Conservation (phyloP, 2,113 vertebrate species). For the Ibidorhyncha struthersii region DNA sequence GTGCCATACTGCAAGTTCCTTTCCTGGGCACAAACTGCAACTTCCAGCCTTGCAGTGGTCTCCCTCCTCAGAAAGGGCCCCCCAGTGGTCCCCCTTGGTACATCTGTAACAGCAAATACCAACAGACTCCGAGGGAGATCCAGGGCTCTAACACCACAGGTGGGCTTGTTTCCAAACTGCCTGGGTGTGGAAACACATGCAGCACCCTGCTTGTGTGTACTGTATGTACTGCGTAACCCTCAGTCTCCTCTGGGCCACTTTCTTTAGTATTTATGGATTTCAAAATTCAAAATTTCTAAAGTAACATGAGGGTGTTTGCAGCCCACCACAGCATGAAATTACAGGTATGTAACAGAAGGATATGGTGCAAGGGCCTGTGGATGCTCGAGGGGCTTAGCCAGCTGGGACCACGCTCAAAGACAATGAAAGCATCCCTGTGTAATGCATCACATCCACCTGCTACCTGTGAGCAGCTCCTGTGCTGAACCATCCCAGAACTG, state of each 20-base stretch:
- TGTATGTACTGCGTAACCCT: accelerated
- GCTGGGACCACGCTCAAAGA: neutral
- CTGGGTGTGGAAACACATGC: neutral
- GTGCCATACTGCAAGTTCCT: neutral
- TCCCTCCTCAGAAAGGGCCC: neutral
- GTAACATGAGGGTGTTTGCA: neutral
- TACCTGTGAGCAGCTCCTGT: neutral
- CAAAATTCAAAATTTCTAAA: neutral
- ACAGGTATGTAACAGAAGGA: neutral
- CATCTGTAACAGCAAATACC: neutral
- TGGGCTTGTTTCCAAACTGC: neutral
- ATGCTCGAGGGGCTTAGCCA: neutral
- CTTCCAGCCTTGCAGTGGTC: neutral
- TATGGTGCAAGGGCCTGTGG: neutral
- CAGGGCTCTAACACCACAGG: neutral
- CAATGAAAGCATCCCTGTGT: neutral
- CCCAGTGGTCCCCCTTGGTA: neutral
- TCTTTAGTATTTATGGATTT: neutral
- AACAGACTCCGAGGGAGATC: neutral
- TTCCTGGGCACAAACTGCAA: accelerated
- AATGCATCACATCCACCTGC: neutral
- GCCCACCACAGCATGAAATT: neutral
- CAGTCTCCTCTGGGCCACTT: neutral
- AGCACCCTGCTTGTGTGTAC: neutral
- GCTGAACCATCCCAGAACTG: neutral